Percentiles rank a stretch among this genome's conserved stretches.
These are phyloP conservation scores for Penaeus japonicus DNA, from an alignment of 1,140 invertebrate genomes.

Conservation along the genomic window DNA sequence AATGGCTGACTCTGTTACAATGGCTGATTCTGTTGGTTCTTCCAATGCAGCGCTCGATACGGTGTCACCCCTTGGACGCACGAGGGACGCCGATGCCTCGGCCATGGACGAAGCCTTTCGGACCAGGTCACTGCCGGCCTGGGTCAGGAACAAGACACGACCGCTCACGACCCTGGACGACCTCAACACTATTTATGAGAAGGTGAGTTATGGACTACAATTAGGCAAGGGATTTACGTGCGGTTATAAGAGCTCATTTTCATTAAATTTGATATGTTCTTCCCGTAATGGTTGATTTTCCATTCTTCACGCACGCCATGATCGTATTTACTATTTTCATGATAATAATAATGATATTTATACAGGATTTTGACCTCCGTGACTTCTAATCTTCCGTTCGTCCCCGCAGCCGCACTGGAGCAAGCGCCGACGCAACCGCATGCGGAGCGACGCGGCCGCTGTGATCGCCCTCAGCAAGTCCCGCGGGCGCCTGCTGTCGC, in stretches of 20 bases:
- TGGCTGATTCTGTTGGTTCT: neutral
- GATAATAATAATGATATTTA: too few relatives aligned
- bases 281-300: too few relatives aligned
- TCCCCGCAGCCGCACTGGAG: conserved; percentile 38
- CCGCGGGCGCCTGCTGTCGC: conserved; percentile 34
- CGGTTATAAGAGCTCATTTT: too few relatives aligned
- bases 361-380: too few relatives aligned
- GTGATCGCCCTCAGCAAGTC: conserved; percentile 46
- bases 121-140: conserved; percentile 39
- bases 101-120: conserved; percentile 25
- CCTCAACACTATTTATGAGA: conserved; percentile 46
- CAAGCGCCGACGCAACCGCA: conserved; percentile 36
- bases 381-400: neutral
- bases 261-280: too few relatives aligned
- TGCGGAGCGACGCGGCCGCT: conserved; percentile 43
- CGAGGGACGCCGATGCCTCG: neutral
- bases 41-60: conserved; percentile 6
- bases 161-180: conserved; percentile 37
- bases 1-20: neutral
- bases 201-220: neutral
- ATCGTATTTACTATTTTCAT: too few relatives aligned
- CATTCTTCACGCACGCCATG: too few relatives aligned
- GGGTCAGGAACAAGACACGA: conserved; percentile 51
- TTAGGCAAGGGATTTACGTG: too few relatives aligned
- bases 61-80: neutral